Conservation (phyloP, 2,888 invertebrate species). For the Drosophila ezoana region DNA sequence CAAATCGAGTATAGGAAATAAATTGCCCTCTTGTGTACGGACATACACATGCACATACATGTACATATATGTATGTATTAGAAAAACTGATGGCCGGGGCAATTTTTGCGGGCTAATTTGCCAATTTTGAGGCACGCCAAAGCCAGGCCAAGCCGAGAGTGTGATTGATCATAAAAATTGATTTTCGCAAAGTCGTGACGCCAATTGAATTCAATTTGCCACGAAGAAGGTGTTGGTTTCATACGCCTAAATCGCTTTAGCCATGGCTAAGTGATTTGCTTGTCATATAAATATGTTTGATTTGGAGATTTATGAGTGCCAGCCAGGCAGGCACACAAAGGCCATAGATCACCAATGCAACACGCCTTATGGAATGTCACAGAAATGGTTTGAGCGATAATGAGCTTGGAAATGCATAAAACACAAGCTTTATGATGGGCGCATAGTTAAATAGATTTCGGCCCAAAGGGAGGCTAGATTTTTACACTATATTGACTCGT, state of each 20-base stretch:
- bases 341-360: conserved; percentile 52
- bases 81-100: conserved; percentile 39
- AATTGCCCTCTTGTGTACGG: conserved; percentile 45
- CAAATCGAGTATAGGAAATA: conserved; percentile 39
- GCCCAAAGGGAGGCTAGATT: conserved; percentile 2
- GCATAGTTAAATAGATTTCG: conserved; percentile 20
- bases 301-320: conserved; percentile 65
- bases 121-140: conserved; percentile 71
- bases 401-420: conserved; percentile 47
- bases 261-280: conserved; percentile 67
- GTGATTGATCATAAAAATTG: conserved; percentile 79
- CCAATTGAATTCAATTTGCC: conserved; percentile 75
- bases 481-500: conserved; percentile 18
- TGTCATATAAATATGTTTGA: conserved; percentile 79
- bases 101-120: conserved; percentile 71
- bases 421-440: conserved; percentile 24
- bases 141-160: conserved; percentile 18
- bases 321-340: conserved; percentile 19
- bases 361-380: conserved; percentile 46
- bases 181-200: conserved; percentile 70
- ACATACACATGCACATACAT: conserved; percentile 15
- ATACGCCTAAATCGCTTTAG: conserved; percentile 41
- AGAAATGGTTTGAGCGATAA: conserved; percentile 40
- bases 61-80: neutral
- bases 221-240: conserved; percentile 64